Evolutionary conservation across 2,888 invertebrate genomes (phyloP).

Genomic region (Nomada fabriciana): DNA sequence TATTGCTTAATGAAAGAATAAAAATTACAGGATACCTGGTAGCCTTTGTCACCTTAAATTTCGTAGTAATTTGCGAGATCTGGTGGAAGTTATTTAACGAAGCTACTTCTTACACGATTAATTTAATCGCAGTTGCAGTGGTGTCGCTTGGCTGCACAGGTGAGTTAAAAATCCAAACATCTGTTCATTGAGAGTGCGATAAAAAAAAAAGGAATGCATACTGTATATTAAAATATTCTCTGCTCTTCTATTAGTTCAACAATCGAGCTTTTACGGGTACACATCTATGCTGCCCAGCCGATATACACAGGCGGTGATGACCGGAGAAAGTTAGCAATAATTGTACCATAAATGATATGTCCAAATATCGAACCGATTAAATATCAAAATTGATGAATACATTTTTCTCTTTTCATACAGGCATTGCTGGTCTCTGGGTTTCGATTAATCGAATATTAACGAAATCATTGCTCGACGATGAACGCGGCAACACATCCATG

Average conservation of each 20-base stretch:
- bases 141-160: slow-evolving; percentile 95
- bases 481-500: slow-evolving; percentile 92
- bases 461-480: slow-evolving; percentile 91
- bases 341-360: not conserved
- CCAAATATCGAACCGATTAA: not conserved
- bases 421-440: slow-evolving; percentile 94
- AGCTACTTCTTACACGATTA: slow-evolving; percentile 92
- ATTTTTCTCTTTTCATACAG: slow-evolving; percentile 83
- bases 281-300: slow-evolving; percentile 95
- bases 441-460: slow-evolving; percentile 94
- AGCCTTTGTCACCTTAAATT: slow-evolving; percentile 92
- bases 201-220: not conserved
- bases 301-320: slow-evolving; percentile 97
- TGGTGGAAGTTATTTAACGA: slow-evolving; percentile 93
- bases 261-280: slow-evolving; percentile 97
- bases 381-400: not conserved
- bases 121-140: slow-evolving; percentile 92
- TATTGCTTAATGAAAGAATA: not conserved
- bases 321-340: slow-evolving; percentile 92
- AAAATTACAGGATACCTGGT: slow-evolving; percentile 90
- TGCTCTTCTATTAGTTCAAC: slow-evolving; percentile 88
- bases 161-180: slow-evolving; percentile 67
- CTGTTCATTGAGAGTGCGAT: no score
- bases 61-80: slow-evolving; percentile 94
- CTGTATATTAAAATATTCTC: not conserved